Evolutionary conservation across 2,888 invertebrate species (phyloP).

Genomic region (Hedya salicella): DNA sequence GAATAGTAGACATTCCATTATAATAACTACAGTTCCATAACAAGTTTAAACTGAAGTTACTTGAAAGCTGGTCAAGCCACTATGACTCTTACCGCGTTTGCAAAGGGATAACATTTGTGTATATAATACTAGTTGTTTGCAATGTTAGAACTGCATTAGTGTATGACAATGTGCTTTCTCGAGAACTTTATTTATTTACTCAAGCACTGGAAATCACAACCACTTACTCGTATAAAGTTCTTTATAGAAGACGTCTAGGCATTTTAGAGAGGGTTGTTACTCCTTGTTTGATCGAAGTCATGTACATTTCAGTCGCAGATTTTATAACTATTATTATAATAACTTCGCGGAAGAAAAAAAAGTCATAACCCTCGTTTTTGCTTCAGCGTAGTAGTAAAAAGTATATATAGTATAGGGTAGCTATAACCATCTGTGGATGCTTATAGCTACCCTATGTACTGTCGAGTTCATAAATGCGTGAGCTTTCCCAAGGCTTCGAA

Average conservation of each 20-base stretch:
- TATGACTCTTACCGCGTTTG: not conserved
- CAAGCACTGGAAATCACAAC: not conserved
- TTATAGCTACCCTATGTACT: too few species aligned
- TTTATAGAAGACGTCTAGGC: not conserved
- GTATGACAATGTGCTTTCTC: conserved; percentile 17
- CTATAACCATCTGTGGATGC: too few species aligned
- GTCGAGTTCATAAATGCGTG: too few species aligned
- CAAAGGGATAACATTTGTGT: not conserved
- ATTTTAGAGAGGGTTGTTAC: too few species aligned
- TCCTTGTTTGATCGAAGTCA: too few species aligned
- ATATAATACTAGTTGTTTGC: not conserved
- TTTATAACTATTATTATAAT: too few species aligned
- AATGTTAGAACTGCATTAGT: conserved; percentile 19
- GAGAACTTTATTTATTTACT: conserved; percentile 9
- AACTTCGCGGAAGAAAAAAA: too few species aligned
- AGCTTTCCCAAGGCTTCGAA: too few species aligned
- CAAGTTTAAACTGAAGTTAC: conserved; percentile 1
- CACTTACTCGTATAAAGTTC: not conserved
- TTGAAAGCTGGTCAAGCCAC: not conserved
- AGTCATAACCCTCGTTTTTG: too few species aligned
- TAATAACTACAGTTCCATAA: conserved; percentile 10
- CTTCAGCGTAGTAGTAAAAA: too few species aligned
- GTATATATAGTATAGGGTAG: too few species aligned
- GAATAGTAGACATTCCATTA: conserved; percentile 23
- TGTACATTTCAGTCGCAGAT: too few species aligned